Conservation (phyloP, 2,888 invertebrate species). For the Eupithecia insigniata region DNA sequence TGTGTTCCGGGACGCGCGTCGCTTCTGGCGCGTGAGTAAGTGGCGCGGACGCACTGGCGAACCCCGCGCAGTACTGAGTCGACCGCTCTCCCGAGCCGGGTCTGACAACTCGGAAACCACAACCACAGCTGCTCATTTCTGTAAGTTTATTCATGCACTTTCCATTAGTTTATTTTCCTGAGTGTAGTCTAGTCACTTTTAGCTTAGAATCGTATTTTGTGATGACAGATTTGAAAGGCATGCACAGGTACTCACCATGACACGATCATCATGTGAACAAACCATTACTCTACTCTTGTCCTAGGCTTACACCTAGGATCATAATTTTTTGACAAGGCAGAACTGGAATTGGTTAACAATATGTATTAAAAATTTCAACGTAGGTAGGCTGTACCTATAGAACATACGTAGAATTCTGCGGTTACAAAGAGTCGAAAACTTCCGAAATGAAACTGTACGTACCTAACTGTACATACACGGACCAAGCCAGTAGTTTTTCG, state of each 20-base stretch:
- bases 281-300: too few relatives aligned
- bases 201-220: not conserved
- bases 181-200: not conserved
- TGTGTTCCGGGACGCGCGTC: conserved; percentile 90
- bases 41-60: conserved; percentile 75
- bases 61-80: conserved; percentile 52
- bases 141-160: conserved; percentile 49
- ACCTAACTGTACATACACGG: not conserved
- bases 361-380: not conserved
- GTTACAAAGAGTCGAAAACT: not conserved
- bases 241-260: not conserved
- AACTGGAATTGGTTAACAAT: not conserved
- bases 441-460: not conserved
- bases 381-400: not conserved
- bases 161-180: not conserved
- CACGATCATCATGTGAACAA: too few relatives aligned
- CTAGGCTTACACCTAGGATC: too few relatives aligned
- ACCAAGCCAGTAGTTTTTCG: not conserved
- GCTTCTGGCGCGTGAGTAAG: conserved; percentile 90
- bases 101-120: conserved; percentile 64
- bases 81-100: conserved; percentile 66
- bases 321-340: not conserved
- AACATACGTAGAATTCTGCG: too few relatives aligned
- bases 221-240: not conserved
- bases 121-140: conserved; percentile 54